These are phyloP conservation scores for Cataglyphis altisquamis DNA, from an alignment of 2,888 invertebrate genomes.

Conservation along the genomic window DNA sequence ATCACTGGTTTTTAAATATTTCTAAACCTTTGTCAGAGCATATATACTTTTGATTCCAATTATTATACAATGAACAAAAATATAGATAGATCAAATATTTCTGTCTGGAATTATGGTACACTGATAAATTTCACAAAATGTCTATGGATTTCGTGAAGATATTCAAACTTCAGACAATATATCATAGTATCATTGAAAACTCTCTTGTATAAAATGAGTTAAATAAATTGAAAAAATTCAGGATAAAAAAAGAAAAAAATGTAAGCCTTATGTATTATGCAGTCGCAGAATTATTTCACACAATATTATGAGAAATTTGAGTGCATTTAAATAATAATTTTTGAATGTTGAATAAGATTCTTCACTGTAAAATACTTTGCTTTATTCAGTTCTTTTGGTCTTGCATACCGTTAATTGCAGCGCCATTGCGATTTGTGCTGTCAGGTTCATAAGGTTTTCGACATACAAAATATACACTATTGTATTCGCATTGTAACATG, in stretches of 20 bases:
- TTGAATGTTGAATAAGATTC: conserved; percentile 43
- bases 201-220: neutral
- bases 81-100: conserved; percentile 17
- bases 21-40: conserved; percentile 19
- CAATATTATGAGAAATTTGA: neutral
- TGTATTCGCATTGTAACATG: conserved; percentile 97
- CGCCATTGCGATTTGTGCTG: conserved; percentile 73
- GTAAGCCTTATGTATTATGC: conserved; percentile 14
- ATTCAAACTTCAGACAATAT: neutral
- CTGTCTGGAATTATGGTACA: conserved; percentile 14
- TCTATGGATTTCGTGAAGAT: neutral
- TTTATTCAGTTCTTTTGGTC: conserved; percentile 76
- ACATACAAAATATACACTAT: conserved; percentile 97
- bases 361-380: conserved; percentile 63
- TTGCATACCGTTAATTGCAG: conserved; percentile 80
- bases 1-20: conserved; percentile 3
- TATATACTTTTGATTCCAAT: neutral
- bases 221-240: conserved; percentile 6
- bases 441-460: conserved; percentile 89
- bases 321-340: conserved; percentile 20
- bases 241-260: conserved; percentile 22
- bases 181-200: neutral
- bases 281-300: conserved; percentile 7
- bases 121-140: conserved; percentile 2
- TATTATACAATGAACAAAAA: neutral